Evolutionary conservation across 2,113 vertebrate genomes (phyloP).

Genomic region (Laticauda colubrina): DNA sequence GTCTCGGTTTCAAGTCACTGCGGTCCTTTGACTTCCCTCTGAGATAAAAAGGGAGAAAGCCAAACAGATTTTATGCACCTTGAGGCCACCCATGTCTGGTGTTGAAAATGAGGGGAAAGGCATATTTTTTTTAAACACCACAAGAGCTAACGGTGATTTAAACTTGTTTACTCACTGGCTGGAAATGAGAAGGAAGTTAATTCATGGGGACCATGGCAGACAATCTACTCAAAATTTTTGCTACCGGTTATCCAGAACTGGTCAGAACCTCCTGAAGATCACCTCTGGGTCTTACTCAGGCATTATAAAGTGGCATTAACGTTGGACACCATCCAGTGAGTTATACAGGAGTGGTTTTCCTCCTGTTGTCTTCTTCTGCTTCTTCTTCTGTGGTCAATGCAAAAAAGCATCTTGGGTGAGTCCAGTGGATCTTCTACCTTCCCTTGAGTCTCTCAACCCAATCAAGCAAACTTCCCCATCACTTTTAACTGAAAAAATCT

Average conservation of each 20-base stretch:
- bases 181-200: background rate
- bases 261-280: no score
- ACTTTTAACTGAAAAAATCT: slow-evolving; percentile 23
- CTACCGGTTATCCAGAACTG: no score
- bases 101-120: background rate
- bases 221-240: background rate
- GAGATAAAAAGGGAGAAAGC: background rate
- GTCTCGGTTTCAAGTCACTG: background rate
- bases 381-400: background rate
- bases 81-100: background rate
- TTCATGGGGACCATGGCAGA: background rate
- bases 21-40: background rate
- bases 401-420: slow-evolving; percentile 53
- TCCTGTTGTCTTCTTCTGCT: slow-evolving; percentile 13
- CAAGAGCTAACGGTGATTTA: background rate
- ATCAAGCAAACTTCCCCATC: background rate
- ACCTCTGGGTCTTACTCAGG: no score
- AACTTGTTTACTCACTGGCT: background rate
- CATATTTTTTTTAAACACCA: background rate
- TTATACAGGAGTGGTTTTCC: background rate
- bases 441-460: background rate
- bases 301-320: background rate
- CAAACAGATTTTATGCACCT: background rate
- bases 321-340: background rate
- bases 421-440: background rate